Conservation (phyloP, 2,888 invertebrate species). For the Lordiphosa andalusiaca region DNA sequence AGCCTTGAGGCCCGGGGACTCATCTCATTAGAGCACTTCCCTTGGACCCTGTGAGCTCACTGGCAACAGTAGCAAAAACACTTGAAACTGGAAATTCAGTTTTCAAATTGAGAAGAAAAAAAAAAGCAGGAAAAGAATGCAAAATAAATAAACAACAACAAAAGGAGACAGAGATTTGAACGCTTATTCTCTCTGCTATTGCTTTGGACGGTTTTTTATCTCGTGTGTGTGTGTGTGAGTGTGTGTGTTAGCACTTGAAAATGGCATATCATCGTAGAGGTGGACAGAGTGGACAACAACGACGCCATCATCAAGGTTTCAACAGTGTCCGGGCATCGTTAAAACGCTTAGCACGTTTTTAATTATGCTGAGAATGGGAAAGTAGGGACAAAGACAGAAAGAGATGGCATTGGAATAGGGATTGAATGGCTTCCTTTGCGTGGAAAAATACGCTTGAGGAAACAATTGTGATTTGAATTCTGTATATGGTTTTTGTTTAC, state of each 20-base stretch:
- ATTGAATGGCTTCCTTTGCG: too few species aligned
- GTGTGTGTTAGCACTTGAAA: constrained; percentile 41
- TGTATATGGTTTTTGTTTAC: neutral
- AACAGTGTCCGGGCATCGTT: constrained; percentile 45
- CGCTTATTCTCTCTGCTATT: constrained; percentile 21
- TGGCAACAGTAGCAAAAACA: constrained; percentile 58
- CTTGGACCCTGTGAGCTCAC: constrained; percentile 21
- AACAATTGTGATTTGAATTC: neutral
- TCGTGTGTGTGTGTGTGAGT: constrained; percentile 1
- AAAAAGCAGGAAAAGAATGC: constrained; percentile 24
- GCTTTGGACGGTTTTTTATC: constrained; percentile 1
- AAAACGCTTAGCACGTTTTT: constrained; percentile 73
- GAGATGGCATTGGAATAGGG: neutral
- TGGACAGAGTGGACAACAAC: constrained; percentile 19
- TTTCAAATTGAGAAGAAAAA: constrained; percentile 30
- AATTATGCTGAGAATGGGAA: constrained; percentile 43
- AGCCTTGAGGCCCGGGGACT: constrained; percentile 39
- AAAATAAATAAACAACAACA: constrained; percentile 47
- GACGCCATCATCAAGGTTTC: constrained; percentile 26
- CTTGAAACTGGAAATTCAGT: constrained; percentile 47
- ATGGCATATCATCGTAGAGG: constrained; percentile 60
- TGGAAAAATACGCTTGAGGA: too few species aligned
- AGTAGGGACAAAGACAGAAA: constrained; percentile 2
- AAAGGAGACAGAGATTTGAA: constrained; percentile 27
- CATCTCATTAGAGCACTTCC: constrained; percentile 65